Evolutionary conservation across 2,888 invertebrate genomes (phyloP).

Genomic region (Nemurella pictetii): DNA sequence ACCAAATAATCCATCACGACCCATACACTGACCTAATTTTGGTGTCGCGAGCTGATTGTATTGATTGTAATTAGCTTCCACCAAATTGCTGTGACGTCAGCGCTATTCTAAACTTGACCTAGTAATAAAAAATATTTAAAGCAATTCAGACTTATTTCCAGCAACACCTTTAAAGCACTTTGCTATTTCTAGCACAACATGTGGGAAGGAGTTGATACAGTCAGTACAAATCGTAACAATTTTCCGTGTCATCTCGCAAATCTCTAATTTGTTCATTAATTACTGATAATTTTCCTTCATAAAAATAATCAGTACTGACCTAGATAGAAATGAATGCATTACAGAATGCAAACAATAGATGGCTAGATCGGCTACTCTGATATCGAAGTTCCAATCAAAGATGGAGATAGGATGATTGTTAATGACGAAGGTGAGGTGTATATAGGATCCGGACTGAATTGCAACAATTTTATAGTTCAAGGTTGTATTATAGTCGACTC

Average conservation of each 20-base stretch:
- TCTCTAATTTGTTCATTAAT: too few species aligned
- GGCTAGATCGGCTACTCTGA: neutral
- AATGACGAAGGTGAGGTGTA: conserved; percentile 1
- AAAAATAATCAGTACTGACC: neutral
- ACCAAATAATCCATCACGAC: too few species aligned
- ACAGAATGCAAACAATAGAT: neutral
- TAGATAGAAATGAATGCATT: neutral
- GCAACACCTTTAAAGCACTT: too few species aligned
- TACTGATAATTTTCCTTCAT: neutral
- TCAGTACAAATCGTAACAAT: too few species aligned
- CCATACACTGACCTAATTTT: too few species aligned
- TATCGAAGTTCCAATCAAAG: neutral
- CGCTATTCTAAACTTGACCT: neutral
- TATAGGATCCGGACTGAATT: conserved; percentile 10
- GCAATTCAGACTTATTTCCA: too few species aligned
- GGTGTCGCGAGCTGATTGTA: neutral
- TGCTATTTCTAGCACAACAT: too few species aligned
- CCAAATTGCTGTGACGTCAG: neutral
- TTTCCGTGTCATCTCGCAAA: too few species aligned
- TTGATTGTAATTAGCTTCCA: neutral
- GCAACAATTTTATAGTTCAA: conserved; percentile 27
- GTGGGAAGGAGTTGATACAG: too few species aligned
- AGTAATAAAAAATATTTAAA: neutral
- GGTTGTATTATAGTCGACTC: conserved; percentile 5
- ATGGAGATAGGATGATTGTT: conserved; percentile 5